Percentiles rank a stretch among this genome's conserved stretches.
These are phyloP conservation scores for Metaphire vulgaris DNA, from an alignment of 1,140 invertebrate species.

Conservation along the genomic window DNA sequence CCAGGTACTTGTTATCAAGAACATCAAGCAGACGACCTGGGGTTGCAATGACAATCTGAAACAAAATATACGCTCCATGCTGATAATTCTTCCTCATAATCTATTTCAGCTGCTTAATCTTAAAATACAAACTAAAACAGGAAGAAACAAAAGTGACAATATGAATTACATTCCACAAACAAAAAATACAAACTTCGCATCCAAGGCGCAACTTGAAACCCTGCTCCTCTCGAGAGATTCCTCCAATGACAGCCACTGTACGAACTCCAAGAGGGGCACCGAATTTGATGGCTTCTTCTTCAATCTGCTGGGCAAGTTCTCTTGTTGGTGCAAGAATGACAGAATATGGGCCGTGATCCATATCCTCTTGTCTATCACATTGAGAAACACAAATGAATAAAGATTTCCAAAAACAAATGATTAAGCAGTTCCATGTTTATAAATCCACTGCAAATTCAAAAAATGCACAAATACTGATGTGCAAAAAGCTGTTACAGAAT, in stretches of 20 bases:
- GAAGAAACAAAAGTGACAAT: neutral
- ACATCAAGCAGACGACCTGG: slow-evolving; percentile 99
- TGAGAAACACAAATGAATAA: too few relatives aligned
- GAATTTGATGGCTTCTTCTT: slow-evolving; percentile 98
- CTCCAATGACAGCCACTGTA: slow-evolving; percentile 96
- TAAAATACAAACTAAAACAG: neutral
- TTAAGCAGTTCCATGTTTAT: too few relatives aligned
- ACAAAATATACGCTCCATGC: slow-evolving; percentile 19
- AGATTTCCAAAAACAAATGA: too few relatives aligned
- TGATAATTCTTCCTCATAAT: too few relatives aligned
- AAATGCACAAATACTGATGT: too few relatives aligned
- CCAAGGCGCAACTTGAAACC: slow-evolving; percentile 91
- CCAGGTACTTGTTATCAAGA: slow-evolving; percentile 93
- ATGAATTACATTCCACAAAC: too few relatives aligned
- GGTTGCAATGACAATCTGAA: slow-evolving; percentile 95
- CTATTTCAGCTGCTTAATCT: neutral
- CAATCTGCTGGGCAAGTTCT: slow-evolving; percentile 98
- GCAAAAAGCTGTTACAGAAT: too few relatives aligned
- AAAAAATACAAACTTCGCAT: slow-evolving; percentile 69
- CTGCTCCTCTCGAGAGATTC: slow-evolving; percentile 94
- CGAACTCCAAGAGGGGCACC: slow-evolving; percentile 87
- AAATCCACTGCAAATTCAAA: too few relatives aligned
- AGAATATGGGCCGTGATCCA: slow-evolving; percentile 91
- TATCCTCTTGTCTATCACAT: slow-evolving; percentile 63
- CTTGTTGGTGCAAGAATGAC: slow-evolving; percentile 97